phyloP scores from a whole-genome alignment of 23 tunicate genomes.

The Botrylloides violaceus region DNA sequence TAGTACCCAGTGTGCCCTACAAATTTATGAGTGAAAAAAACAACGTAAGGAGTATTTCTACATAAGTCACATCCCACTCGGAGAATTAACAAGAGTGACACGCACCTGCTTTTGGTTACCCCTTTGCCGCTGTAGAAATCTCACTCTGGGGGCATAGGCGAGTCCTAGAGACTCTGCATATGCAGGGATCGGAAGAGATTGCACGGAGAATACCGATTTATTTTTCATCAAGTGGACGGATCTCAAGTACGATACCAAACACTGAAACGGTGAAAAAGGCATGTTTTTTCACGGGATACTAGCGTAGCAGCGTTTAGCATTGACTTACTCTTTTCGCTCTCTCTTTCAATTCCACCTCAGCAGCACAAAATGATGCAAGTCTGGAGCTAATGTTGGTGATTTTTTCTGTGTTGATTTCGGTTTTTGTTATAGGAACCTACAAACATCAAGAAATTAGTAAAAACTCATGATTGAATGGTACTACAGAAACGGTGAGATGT shows the following conservation, averaged over 20 bases:
- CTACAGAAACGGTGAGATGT: too few species aligned
- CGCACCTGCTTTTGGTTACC: not conserved
- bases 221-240: constrained; percentile 70
- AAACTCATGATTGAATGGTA: too few species aligned
- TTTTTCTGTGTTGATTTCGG: constrained; percentile 40
- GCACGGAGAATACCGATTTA: constrained; percentile 48
- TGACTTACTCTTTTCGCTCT: constrained; percentile 39
- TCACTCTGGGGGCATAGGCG: constrained; percentile 51
- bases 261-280: not conserved
- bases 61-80: too few species aligned
- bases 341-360: constrained; percentile 66
- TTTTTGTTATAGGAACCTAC: constrained; percentile 51
- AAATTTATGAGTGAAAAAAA: too few species aligned
- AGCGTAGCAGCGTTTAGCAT: not conserved
- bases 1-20: too few species aligned
- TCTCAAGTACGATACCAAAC: constrained; percentile 55
- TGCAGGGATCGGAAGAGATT: constrained; percentile 39
- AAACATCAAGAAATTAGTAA: not conserved
- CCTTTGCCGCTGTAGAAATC: constrained; percentile 34
- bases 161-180: constrained; percentile 69
- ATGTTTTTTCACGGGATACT: not conserved
- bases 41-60: too few species aligned
- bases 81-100: too few species aligned
- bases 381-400: constrained; percentile 25
- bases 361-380: constrained; percentile 79